Conservation (phyloP, 2,113 vertebrate species). For the Cryptotis parvus region DNA sequence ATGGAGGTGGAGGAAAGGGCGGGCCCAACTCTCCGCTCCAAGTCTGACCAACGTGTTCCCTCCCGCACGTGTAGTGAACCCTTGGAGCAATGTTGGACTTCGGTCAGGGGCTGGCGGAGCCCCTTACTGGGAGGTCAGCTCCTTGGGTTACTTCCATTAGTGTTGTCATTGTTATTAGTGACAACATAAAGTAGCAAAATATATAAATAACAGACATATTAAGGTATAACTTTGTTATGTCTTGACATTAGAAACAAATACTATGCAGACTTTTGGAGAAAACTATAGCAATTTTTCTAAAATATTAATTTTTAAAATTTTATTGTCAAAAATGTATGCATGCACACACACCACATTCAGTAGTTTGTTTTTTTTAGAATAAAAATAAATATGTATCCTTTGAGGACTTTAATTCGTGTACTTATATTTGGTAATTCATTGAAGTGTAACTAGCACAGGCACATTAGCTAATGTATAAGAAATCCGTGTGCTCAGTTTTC, state of each 20-base stretch:
- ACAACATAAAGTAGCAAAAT: constrained; percentile 34
- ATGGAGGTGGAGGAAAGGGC: too few species aligned
- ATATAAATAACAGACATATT: background rate
- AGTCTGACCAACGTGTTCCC: too few species aligned
- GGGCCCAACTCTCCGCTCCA: too few species aligned
- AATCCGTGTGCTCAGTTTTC: background rate
- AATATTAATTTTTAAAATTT: background rate
- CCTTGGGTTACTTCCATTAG: too few species aligned
- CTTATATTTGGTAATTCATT: constrained; percentile 21
- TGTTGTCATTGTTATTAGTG: background rate
- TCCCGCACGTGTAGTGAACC: too few species aligned
- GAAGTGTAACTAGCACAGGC: constrained; percentile 10
- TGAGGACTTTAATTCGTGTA: background rate
- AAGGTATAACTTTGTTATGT: constrained; percentile 5
- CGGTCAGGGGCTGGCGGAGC: too few species aligned
- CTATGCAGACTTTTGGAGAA: background rate
- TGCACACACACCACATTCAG: background rate
- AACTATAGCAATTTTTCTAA: background rate
- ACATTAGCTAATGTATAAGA: background rate
- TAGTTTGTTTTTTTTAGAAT: background rate
- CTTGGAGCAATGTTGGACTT: too few species aligned
- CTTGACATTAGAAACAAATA: background rate
- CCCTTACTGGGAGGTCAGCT: too few species aligned
- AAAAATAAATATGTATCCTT: background rate
- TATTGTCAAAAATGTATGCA: background rate